Evolutionary conservation across 2,888 invertebrate species (phyloP), one percentile per base, ranked within the genome.

Genomic region (Limnephilus rhombicus): DNA sequence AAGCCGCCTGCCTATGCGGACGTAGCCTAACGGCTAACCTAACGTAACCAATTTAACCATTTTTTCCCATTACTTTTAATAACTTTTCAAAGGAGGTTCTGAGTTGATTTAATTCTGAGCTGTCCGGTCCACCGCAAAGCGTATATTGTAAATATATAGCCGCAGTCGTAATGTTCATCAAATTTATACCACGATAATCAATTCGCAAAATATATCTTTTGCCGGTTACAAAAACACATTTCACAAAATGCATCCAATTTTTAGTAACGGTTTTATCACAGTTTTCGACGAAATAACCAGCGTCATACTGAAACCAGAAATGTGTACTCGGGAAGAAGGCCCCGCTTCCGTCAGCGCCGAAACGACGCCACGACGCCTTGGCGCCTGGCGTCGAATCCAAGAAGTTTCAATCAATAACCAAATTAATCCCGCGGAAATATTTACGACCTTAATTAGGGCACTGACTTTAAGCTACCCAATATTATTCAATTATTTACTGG

Each of bases 341-440:
- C 37, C 37, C 49, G 53, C 80, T 89, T 68, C 68, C 88, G 88
- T 29, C 34, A 80, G 80, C 88, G 88, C n/a, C 88, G 68, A 37
- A 37, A n/a, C 80, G 34, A 37, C 68, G 80, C 53, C 87, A 80
- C 88, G 88, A 37, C 88, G 88, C 18, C 88, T n/a, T 24, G 88
- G 88, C 88, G 88, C 88, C 88, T 24, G 34, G 88, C 29, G 68
- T 68, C 68, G 68, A 68, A 68, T 24, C 9, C 24, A 68, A 37
- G 18, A 34, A 15, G n/a, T 37, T 80, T 80, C 13, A 68, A 80
- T 80, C 68, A 80, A 68, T 89, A 80, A 41, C 80, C 80, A n/a
- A 89, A 68, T 68, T 68, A 68, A 68, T 68, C 24, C 68, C 68
- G 24, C 68, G 24, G 68, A 68, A 68, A 68, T 68, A 68, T 68